Percentiles rank a stretch among this genome's conserved stretches.
Evolutionary conservation across 2,888 invertebrate genomes (phyloP).

Genomic region (Dione juno): DNA sequence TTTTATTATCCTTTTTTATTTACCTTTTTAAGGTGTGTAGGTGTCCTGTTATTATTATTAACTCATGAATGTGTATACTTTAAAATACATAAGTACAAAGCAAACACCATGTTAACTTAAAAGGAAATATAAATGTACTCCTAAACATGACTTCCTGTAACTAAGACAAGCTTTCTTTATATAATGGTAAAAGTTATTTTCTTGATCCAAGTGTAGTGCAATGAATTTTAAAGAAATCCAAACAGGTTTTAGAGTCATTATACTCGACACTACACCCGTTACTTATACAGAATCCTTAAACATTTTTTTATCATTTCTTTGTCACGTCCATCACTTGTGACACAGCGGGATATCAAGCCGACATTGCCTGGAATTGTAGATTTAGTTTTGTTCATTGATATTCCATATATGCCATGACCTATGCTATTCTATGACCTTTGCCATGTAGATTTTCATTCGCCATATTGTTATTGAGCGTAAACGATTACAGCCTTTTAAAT

Average conservation of each 20-base stretch:
- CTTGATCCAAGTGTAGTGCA: background rate
- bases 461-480: too few species aligned
- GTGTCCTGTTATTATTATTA: too few species aligned
- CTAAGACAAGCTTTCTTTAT: background rate
- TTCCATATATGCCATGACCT: too few species aligned
- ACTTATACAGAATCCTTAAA: background rate
- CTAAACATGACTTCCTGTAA: background rate
- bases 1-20: too few species aligned
- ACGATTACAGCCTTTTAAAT: too few species aligned
- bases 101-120: background rate
- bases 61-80: too few species aligned
- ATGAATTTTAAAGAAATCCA: conserved; percentile 3
- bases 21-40: too few species aligned
- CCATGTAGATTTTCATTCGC: too few species aligned
- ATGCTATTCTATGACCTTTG: too few species aligned
- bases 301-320: conserved; percentile 1
- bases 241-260: conserved; percentile 17
- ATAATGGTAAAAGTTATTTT: conserved; percentile 1
- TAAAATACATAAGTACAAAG: background rate
- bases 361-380: background rate
- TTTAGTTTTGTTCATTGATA: background rate
- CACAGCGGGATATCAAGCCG: background rate
- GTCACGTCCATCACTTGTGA: background rate
- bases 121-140: background rate
- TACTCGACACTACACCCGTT: background rate